Base-by-base conservation (phyloP, 35 echinoderm and acorn worm genomes). In the Anneissia japonica region DNA sequence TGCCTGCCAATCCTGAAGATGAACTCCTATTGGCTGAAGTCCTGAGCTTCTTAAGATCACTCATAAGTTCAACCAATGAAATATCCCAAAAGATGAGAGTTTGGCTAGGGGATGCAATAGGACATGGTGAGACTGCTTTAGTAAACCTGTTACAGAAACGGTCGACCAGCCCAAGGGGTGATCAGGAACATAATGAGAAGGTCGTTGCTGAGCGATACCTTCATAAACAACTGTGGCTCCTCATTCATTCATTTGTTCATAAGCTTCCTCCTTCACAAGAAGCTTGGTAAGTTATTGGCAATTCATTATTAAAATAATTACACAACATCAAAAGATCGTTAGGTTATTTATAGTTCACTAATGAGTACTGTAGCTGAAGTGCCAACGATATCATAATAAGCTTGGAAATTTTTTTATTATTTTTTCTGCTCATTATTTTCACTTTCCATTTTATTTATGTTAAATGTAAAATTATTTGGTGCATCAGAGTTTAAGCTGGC, bases 201-300 rank as follows among this genome's bases (percentile, higher is more conserved):
- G 51, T 64, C 26, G 51, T 64, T 12, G 51, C 51, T 64, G 51
- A 64, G 51, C 11, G 51, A 64, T 64, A 64, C 51, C 51, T 64
- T 6, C 51, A 64, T 23, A 64, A 64, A 64, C 51, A 64, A 23
- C 51, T 64, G 10, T 64, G 51, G 51, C 51, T 64, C 26, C 51
- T 64, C 26, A 64, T 64, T 26, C 51, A 64, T 28, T 79, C 56
- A 1, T 92, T 83, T 79, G 46, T 88, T 32, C 79, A 79, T 34
- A 73, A 79, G 37, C 43, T 92, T 32, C 90, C 90, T 34, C 37
- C 88, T 30, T 75, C 79, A 39, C 74, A 46, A 12, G 85, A 92
- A 83, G 90, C 90, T 30, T 92, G 90, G 90, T 92, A 81, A 74
- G 90, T 75, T 19, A 26, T 37, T 32, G 17, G 36, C 78, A n/a